A percentile compares a stretch with the other conserved stretches of the same genome.
Conservation (phyloP, 2,888 invertebrate genomes). For the Drosophila neotestacea region DNA sequence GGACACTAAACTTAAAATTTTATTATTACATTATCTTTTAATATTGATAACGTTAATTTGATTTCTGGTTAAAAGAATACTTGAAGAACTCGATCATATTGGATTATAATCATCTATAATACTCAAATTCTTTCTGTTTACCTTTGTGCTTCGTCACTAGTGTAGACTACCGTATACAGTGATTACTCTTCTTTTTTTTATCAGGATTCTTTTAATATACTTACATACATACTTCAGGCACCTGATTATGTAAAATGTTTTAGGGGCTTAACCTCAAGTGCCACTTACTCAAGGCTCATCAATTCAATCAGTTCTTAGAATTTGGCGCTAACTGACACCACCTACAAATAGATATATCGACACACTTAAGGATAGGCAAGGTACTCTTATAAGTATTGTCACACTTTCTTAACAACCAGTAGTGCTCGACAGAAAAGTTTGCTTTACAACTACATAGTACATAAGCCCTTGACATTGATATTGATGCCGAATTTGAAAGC, state of each 20-base stretch:
- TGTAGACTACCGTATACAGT: no score
- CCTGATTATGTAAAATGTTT: conserved; percentile 6
- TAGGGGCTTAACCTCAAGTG: background rate
- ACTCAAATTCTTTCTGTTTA: no score
- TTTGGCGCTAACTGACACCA: conserved; percentile 64
- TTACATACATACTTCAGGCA: background rate
- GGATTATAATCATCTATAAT: no score
- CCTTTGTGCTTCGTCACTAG: no score
- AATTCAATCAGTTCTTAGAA: conserved; percentile 50
- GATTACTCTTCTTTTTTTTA: conserved; percentile 13
- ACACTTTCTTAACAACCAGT: conserved; percentile 53
- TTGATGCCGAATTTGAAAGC: no score
- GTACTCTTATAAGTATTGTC: conserved; percentile 26
- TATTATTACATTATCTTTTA: no score
- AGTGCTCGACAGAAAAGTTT: conserved; percentile 1
- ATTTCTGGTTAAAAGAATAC: no score
- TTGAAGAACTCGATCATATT: no score
- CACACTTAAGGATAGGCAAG: conserved; percentile 26
- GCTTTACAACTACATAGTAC: no score
- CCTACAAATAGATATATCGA: conserved; percentile 3
- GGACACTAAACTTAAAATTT: no score
- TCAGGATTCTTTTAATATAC: background rate
- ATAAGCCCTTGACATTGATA: no score
- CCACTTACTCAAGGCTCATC: background rate
- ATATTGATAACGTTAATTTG: no score